Percentiles rank a stretch among this genome's conserved stretches.
Evolutionary conservation across 1,140 invertebrate genomes (phyloP).

Genomic region (Acromyrmex echinatior): DNA sequence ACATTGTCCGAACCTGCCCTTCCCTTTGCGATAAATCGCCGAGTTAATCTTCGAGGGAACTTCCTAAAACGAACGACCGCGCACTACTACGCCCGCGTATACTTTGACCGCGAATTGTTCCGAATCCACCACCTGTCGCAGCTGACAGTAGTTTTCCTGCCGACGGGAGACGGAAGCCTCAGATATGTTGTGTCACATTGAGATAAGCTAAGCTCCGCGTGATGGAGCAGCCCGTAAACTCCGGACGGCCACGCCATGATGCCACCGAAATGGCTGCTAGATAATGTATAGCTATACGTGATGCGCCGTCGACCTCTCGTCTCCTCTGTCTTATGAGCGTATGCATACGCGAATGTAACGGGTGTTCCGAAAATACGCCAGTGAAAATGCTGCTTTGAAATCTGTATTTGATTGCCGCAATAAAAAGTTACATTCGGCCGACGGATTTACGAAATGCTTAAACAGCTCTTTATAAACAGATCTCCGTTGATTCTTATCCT

Average conservation of each 20-base stretch:
- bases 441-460: not conserved
- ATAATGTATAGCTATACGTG: constrained; percentile 82
- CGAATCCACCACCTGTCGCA: constrained; percentile 74
- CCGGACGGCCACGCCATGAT: constrained; percentile 78
- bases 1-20: constrained; percentile 67
- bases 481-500: not conserved
- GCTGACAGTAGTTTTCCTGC: constrained; percentile 78
- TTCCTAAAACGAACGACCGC: constrained; percentile 69
- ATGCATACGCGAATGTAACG: constrained; percentile 19
- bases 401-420: not conserved
- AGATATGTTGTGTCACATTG: constrained; percentile 85
- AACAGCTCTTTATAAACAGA: not conserved
- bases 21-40: constrained; percentile 74
- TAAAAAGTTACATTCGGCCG: not conserved
- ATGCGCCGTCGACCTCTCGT: constrained; percentile 67
- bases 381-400: not conserved
- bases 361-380: not conserved
- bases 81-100: constrained; percentile 53
- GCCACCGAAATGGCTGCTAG: constrained; percentile 83
- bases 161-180: constrained; percentile 81
- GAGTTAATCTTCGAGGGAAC: constrained; percentile 78
- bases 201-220: constrained; percentile 85
- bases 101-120: constrained; percentile 80
- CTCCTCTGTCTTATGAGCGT: constrained; percentile 39
- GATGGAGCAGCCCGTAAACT: constrained; percentile 85